phyloP scores from a whole-genome alignment of 2,797 vertebrate species.

The Rhinophrynus dorsalis region DNA sequence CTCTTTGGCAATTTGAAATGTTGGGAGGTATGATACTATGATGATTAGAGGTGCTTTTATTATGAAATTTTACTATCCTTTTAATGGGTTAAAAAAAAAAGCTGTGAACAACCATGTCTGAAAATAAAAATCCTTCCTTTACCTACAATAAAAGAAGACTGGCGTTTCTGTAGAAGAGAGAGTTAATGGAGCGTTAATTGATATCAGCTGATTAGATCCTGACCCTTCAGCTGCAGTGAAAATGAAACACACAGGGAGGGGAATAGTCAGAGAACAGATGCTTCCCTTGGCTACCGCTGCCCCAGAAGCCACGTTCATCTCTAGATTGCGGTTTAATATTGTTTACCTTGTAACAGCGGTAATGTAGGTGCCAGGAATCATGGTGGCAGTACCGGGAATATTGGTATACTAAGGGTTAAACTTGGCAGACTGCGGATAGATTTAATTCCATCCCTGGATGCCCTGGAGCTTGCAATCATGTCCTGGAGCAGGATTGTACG shows the following conservation, averaged over 20 bases:
- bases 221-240: conserved; percentile 49
- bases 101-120: too few relatives aligned
- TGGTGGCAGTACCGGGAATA: neutral
- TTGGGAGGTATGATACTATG: too few relatives aligned
- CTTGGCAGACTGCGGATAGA: neutral
- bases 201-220: conserved; percentile 72
- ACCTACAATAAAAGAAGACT: too few relatives aligned
- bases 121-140: too few relatives aligned
- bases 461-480: neutral
- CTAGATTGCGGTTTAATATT: neutral
- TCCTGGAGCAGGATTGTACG: conserved; percentile 21
- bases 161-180: too few relatives aligned
- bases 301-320: neutral
- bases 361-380: neutral
- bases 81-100: too few relatives aligned
- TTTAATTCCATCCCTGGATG: neutral
- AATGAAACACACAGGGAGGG: conserved; percentile 48
- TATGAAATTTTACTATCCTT: too few relatives aligned
- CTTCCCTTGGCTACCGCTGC: neutral
- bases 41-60: too few relatives aligned
- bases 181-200: conserved; percentile 20
- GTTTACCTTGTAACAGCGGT: neutral
- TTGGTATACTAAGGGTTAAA: neutral
- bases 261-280: conserved; percentile 34
- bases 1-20: too few relatives aligned